Base-by-base conservation (phyloP, 2,888 invertebrate genomes). In the Leucophenga maculata region DNA sequence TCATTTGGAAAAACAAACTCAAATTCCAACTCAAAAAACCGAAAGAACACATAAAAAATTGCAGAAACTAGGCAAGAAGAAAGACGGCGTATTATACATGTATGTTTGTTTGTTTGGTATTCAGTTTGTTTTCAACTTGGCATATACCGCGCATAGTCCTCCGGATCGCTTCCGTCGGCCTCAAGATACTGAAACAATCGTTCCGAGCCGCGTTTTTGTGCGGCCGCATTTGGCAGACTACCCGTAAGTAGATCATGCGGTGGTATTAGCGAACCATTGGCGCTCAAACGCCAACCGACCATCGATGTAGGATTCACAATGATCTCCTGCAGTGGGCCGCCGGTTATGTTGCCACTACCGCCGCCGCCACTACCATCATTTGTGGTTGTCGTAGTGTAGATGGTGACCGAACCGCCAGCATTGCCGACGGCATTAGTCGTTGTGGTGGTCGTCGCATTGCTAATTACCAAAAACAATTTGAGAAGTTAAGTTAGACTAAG, bases 171-270 rank as follows among this genome's bases (percentile, higher is more conserved):
- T 79, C 93, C 93, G 89, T 93, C 93, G 92, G 93, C 94, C 89
- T 92, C 94, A 90, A 93, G 91, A 90, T 92, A 94, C 83, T 91
- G 93, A 89, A 93, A 93, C 68, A 93, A 90, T 71, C 93, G 90
- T 77, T 92, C 93, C 69, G 93, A 93, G 75, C 93, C 93, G 76
- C 91, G 91, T 83, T 89, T 89, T 81, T 86, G 88, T 77, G 84
- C 86, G 69, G 87, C 87, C 39, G 88, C 88, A 72, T 85, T 87
- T 59, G 86, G 86, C 74, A 85, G 80, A 68, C 86, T 82, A 77
- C 86, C 86, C 71, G 87, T 86, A 68, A 88, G 84, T 65, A 88
- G 82, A 84, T 89, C 88, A 74, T 88, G 88, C 32, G 88, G 88
- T 57, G 88, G 88, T 82, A 88, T 88, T 75, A 89, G 77, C 74